Base-by-base conservation (phyloP, 2,888 invertebrate genomes). In the Gymnocheta viridis region DNA sequence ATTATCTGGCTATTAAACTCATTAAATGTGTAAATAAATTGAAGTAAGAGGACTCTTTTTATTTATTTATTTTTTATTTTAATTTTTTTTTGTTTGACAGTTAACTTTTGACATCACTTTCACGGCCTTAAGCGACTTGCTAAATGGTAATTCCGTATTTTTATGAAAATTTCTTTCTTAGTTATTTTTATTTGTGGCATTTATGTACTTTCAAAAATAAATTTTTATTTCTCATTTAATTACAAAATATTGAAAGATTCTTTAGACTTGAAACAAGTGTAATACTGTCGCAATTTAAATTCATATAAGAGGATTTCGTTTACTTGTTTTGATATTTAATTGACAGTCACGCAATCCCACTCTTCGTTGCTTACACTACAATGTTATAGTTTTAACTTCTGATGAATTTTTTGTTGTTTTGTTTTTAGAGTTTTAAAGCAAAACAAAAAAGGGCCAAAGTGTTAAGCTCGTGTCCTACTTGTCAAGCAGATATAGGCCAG, bases 81-180 rank as follows among this genome's bases (percentile, higher is more conserved):
- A 10, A 35, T n/a, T 17, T 47, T 47, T 62, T 69, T 60, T 41
- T 62, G 27, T 60, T 41, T 62, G 27, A 38, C 44, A 70, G 51
- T 29, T 51, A 58, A 10, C 67, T 73, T 85, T 86, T 82, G 86
- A 88, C 88, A 89, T 87, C 90, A 91, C 90, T 90, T 90, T 90
- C 90, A 91, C 91, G 87, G 87, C 90, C 91, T 85, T 86, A 69
- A 90, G 90, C 86, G 89, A 90, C 89, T 90, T 88, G 85, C 87
- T 90, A 90, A 90, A 89, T 82, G 88, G 85, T 22, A 38, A 44
- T 54, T 67, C n/a, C 19, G 64, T 67, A 67, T 35, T 38, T 60
- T 70, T 10, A 88, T 44, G 44, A 5, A 82, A 67, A 86, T 86
- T 86, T 87, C 87, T 88, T 87, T 82, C 85, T 35, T 38, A 80